Conservation (phyloP, 2,113 vertebrate genomes). For the Plecturocebus donacophilus region DNA sequence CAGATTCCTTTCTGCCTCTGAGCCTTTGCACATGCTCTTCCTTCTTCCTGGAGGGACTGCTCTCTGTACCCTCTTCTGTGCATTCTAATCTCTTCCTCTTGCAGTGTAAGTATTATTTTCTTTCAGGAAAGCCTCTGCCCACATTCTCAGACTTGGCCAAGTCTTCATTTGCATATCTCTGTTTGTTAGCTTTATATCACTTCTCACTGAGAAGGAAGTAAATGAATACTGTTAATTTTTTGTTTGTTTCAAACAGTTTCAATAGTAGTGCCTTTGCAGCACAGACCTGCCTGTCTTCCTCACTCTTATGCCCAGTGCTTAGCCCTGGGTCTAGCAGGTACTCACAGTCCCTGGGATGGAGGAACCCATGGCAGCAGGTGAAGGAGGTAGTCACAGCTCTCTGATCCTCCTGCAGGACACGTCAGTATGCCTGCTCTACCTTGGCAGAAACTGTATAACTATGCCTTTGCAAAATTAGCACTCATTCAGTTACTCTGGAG, state of each 20-base stretch:
- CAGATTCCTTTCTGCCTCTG: neutral
- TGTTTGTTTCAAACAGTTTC: neutral
- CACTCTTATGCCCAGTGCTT: no score
- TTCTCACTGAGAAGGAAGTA: neutral
- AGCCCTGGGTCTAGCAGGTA: neutral
- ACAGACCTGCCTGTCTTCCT: neutral
- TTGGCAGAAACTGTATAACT: neutral
- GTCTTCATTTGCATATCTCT: neutral
- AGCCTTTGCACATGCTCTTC: neutral
- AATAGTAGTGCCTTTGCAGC: neutral
- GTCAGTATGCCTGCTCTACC: neutral
- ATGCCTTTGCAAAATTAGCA: neutral
- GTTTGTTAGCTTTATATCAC: neutral
- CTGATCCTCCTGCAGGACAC: neutral
- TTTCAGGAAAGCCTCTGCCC: neutral
- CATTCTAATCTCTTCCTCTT: neutral
- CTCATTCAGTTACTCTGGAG: neutral
- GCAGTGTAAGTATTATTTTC: neutral
- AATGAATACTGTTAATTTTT: neutral
- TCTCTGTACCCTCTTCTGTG: neutral
- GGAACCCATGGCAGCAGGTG: fast-evolving
- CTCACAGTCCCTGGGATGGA: neutral
- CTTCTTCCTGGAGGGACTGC: neutral
- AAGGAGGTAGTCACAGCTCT: neutral
- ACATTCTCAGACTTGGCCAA: neutral